Conservation (phyloP, 2,888 invertebrate genomes). For the Drosophila paramelanica region DNA sequence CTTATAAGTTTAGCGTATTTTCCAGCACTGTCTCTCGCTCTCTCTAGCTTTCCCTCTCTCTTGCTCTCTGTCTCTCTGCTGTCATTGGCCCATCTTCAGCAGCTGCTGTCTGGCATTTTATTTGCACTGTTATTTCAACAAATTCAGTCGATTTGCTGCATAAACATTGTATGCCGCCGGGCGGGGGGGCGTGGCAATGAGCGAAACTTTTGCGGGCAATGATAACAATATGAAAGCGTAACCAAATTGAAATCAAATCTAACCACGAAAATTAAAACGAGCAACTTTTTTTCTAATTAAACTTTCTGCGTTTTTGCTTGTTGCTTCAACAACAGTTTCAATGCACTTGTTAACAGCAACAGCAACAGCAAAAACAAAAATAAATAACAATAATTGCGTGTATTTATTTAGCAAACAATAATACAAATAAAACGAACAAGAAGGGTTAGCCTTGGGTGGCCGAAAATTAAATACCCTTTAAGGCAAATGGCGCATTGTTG, state of each 20-base stretch:
- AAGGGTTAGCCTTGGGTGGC: neutral
- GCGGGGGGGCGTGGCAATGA: slow-evolving; percentile 24
- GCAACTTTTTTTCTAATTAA: slow-evolving; percentile 21
- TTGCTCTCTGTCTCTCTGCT: neutral
- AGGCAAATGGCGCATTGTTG: too few species aligned
- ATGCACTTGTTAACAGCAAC: slow-evolving; percentile 25
- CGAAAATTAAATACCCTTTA: neutral
- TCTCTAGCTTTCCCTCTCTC: neutral
- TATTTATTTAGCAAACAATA: slow-evolving; percentile 70
- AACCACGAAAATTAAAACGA: slow-evolving; percentile 16
- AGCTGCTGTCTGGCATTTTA: slow-evolving; percentile 32
- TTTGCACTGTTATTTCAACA: slow-evolving; percentile 78
- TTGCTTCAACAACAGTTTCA: slow-evolving; percentile 26
- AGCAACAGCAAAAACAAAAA: slow-evolving; percentile 15
- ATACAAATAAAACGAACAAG: slow-evolving; percentile 17
- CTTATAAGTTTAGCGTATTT: slow-evolving; percentile 76
- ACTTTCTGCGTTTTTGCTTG: neutral
- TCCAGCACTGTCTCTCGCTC: slow-evolving; percentile 15
- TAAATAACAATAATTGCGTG: slow-evolving; percentile 27
- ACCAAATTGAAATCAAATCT: slow-evolving; percentile 1
- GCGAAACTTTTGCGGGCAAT: slow-evolving; percentile 46
- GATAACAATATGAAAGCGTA: slow-evolving; percentile 50
- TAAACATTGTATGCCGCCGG: slow-evolving; percentile 64
- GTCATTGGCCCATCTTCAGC: slow-evolving; percentile 37
- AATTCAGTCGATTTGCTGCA: slow-evolving; percentile 84